Evolutionary conservation across 2,888 invertebrate genomes (phyloP).

Genomic region (Helobdella robusta): DNA sequence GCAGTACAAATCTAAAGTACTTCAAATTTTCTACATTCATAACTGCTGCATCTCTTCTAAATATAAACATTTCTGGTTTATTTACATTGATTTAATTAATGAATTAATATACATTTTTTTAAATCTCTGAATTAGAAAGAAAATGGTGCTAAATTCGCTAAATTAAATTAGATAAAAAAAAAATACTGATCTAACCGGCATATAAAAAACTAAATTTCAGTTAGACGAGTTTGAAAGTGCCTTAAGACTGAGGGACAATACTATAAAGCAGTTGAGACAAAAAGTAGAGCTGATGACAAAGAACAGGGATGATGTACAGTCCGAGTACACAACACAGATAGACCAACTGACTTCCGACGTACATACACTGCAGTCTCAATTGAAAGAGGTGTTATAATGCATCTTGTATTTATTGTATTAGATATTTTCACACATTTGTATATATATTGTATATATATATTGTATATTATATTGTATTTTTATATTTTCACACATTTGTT

Average conservation of each 20-base stretch:
- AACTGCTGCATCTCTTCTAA: too few relatives aligned
- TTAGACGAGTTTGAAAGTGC: conserved; percentile 29
- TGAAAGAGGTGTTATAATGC: conserved; percentile 38
- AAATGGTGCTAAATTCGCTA: too few relatives aligned
- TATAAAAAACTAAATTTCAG: conserved; percentile 22
- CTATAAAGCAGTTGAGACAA: conserved; percentile 29
- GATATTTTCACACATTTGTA: not conserved
- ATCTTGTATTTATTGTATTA: not conserved
- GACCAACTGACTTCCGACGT: conserved; percentile 40
- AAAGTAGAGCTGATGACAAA: conserved; percentile 30
- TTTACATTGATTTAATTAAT: too few relatives aligned
- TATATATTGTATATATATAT: too few relatives aligned
- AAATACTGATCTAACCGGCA: too few relatives aligned
- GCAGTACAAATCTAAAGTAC: conserved; percentile 17
- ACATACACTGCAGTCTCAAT: conserved; percentile 41
- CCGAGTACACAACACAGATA: conserved; percentile 35
- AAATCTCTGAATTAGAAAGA: too few relatives aligned
- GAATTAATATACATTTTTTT: too few relatives aligned
- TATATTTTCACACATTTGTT: too few relatives aligned
- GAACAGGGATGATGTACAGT: conserved; percentile 36
- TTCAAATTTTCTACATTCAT: too few relatives aligned
- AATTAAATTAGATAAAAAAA: too few relatives aligned
- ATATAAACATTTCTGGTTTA: too few relatives aligned
- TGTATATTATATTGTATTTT: too few relatives aligned
- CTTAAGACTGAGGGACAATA: conserved; percentile 30